Base-by-base conservation (phyloP, 1,140 invertebrate species). In the Lepidurus arcticus region DNA sequence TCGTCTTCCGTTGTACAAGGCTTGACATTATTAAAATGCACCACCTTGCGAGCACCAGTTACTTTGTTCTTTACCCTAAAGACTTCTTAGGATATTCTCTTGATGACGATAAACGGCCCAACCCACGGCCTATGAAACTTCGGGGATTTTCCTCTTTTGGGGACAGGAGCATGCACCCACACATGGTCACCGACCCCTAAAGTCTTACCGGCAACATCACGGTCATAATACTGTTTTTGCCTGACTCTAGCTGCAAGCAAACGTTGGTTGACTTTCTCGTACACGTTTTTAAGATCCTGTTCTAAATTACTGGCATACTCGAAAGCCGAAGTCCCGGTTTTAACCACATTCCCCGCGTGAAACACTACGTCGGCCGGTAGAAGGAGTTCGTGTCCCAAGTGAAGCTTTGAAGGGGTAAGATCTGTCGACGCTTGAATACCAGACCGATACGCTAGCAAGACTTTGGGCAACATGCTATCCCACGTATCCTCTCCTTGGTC, bases 201-300 rank as follows among this genome's bases (percentile, higher is more conserved):
- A 9, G 42, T 43, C n/a, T 2, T 42, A 44, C 44, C 75, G n/a
- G 75, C n/a, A 26, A 44, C 75, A 44, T 76, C 44, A 44, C 44
- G 42, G 42, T 76, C 75, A 44, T 76, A 76, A 44, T 42, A 21
- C 44, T n/a, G 21, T 76, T 76, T 76, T 21, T 76, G 24, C 44
- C 4, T 76, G n/a, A 44, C 42, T 43, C 44, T 42, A 42, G 75
- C 21, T 76, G 42, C 16, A 21, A 21, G 75, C 75, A 26, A 42
- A 9, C 44, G 42, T 26, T 42, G 24, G 42, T 44, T 76, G 42
- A 5, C 75, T 21, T 42, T 76, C n/a, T 76, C 10, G 44, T 44
- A 76, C 21, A 44, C 75, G 21, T 76, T 42, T 26, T 44, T 76
- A 10, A 76, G 75, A 21, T 76, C 42, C 42, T 76, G 75, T n/a